phyloP scores from a whole-genome alignment of 1,140 invertebrate species.

The Drosophila ambigua region DNA sequence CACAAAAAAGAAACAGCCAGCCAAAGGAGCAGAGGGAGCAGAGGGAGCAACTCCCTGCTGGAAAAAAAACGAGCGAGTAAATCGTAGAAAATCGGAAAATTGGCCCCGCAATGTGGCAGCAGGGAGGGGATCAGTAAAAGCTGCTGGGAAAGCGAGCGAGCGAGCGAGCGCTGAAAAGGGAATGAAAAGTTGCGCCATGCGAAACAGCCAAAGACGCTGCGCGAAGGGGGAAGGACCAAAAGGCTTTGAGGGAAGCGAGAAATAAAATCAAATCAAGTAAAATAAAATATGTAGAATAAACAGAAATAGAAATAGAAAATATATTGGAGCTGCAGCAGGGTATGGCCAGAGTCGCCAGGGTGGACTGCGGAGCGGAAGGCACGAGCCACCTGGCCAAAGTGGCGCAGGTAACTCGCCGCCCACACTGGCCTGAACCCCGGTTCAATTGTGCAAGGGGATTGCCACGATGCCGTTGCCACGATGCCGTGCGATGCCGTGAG shows the following conservation, averaged over 20 bases:
- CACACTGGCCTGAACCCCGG: slow-evolving; percentile 5
- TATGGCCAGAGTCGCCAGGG: too few species aligned
- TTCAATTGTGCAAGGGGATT: slow-evolving; percentile 72
- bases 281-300: too few species aligned
- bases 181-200: neutral
- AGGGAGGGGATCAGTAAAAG: neutral
- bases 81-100: slow-evolving; percentile 68
- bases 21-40: slow-evolving; percentile 1
- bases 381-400: neutral
- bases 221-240: too few species aligned
- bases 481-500: slow-evolving; percentile 26
- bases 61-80: slow-evolving; percentile 30
- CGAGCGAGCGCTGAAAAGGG: neutral
- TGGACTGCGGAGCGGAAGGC: too few species aligned
- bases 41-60: slow-evolving; percentile 1
- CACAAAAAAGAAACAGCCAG: slow-evolving; percentile 5
- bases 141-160: neutral
- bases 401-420: slow-evolving; percentile 20
- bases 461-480: slow-evolving; percentile 15
- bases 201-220: neutral
- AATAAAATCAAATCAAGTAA: too few species aligned
- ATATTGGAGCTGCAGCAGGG: too few species aligned
- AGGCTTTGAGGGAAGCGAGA: too few species aligned
- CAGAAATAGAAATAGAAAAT: too few species aligned
- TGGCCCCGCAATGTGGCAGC: slow-evolving; percentile 54